Evolutionary conservation across 2,888 invertebrate species (phyloP).

Genomic region (Schizaphis graminum): DNA sequence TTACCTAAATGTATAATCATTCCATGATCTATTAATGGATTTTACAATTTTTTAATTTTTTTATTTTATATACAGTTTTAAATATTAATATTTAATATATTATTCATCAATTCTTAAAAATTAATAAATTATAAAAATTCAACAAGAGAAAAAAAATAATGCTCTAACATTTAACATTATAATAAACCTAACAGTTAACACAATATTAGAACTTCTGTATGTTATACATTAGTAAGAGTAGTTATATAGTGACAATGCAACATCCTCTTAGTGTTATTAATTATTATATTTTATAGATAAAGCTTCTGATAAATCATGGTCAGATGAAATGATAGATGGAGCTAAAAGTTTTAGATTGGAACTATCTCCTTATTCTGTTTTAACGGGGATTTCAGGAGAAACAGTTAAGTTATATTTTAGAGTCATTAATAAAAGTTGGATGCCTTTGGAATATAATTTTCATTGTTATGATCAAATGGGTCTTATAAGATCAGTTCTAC

Average conservation of each 20-base stretch:
- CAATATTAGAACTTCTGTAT: background rate
- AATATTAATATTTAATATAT: background rate
- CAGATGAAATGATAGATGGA: slow-evolving; percentile 21
- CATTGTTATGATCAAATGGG: slow-evolving; percentile 76
- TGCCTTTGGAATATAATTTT: slow-evolving; percentile 75
- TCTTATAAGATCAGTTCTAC: slow-evolving; percentile 72
- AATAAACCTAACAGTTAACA: background rate
- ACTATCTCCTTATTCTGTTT: slow-evolving; percentile 48
- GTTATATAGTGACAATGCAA: background rate
- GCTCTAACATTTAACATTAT: background rate
- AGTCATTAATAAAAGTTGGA: slow-evolving; percentile 80
- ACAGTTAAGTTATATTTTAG: slow-evolving; percentile 77
- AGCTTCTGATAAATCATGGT: slow-evolving; percentile 58
- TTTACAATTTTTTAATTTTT: background rate
- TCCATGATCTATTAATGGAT: no score
- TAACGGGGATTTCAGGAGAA: slow-evolving; percentile 68
- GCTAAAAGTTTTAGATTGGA: slow-evolving; percentile 34
- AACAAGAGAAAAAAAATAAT: background rate
- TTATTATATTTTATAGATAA: slow-evolving; percentile 39
- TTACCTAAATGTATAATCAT: no score
- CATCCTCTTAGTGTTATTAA: background rate
- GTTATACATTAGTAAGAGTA: background rate
- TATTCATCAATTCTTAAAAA: no score
- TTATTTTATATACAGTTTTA: background rate
- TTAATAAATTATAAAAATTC: background rate